A percentile compares a stretch with the other conserved stretches of the same genome.
Conservation (phyloP, 2,797 vertebrate species). For the Bryconaethiops microstoma region DNA sequence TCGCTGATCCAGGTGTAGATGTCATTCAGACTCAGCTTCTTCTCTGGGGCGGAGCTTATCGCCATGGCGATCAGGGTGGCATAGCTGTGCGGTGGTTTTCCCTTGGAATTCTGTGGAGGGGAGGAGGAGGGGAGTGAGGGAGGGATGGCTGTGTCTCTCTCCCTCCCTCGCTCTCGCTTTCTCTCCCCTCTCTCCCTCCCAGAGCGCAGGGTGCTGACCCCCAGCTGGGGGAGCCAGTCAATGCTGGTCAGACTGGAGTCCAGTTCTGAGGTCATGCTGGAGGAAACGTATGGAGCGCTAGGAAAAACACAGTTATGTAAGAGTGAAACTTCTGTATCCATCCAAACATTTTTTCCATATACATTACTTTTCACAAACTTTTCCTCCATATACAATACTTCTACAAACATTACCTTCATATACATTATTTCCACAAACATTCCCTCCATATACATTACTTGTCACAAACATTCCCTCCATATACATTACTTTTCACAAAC, state of each 20-base stretch:
- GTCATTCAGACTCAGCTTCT: conserved; percentile 94
- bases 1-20: conserved; percentile 99
- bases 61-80: conserved; percentile 96
- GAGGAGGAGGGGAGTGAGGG: conserved; percentile 63
- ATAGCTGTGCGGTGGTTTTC: conserved; percentile 96
- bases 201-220: conserved; percentile 88
- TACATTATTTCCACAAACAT: no score
- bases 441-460: no score
- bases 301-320: conserved; percentile 21
- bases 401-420: no score
- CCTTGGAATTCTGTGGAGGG: conserved; percentile 73
- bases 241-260: conserved; percentile 97
- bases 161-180: conserved; percentile 81
- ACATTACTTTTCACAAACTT: no score
- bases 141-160: conserved; percentile 73
- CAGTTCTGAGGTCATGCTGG: conserved; percentile 89
- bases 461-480: no score
- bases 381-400: no score
- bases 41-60: conserved; percentile 90
- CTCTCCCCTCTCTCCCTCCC: conserved; percentile 81
- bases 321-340: no score
- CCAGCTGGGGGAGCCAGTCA: conserved; percentile 97
- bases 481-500: no score
- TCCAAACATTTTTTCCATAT: no score
- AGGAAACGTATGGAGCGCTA: not conserved